Conservation (phyloP, 2,888 invertebrate species). For the Drosophila incognita region DNA sequence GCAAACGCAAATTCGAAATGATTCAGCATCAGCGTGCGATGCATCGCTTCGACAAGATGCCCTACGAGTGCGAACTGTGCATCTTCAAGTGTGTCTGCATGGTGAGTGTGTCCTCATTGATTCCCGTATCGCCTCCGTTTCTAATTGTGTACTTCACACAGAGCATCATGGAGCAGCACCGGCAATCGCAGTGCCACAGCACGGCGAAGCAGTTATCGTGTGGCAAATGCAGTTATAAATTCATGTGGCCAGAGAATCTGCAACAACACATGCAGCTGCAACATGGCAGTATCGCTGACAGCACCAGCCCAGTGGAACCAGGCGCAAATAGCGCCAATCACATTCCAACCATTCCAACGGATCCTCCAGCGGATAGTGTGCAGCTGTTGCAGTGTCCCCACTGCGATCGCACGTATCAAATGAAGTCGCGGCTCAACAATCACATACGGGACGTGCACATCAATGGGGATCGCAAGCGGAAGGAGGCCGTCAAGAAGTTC, state of each 20-base stretch:
- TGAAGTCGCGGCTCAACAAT: conserved; percentile 73
- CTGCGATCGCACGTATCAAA: conserved; percentile 86
- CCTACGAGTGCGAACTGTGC: conserved; percentile 86
- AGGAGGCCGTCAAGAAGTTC: conserved; percentile 85
- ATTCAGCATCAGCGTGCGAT: conserved; percentile 81
- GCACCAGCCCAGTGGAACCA: background rate
- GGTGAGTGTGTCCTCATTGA: conserved; percentile 29
- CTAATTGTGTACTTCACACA: conserved; percentile 47
- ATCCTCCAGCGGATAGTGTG: conserved; percentile 32
- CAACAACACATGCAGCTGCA: conserved; percentile 71
- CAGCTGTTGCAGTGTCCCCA: conserved; percentile 85
- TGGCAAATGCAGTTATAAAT: conserved; percentile 80
- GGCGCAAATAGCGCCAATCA: conserved; percentile 11
- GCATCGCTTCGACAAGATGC: conserved; percentile 85
- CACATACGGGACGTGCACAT: conserved; percentile 70
- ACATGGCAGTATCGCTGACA: conserved; percentile 63
- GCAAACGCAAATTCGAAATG: conserved; percentile 82
- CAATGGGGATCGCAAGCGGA: conserved; percentile 71
- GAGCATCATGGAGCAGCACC: conserved; percentile 86
- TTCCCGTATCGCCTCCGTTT: background rate
- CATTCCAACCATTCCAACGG: conserved; percentile 1
- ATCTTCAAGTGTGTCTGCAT: conserved; percentile 86
- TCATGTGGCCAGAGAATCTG: conserved; percentile 84
- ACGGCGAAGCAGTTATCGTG: conserved; percentile 77
- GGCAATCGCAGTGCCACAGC: conserved; percentile 84